phyloP scores from a whole-genome alignment of 2,113 vertebrate species.

The Malaclemys terrapin region DNA sequence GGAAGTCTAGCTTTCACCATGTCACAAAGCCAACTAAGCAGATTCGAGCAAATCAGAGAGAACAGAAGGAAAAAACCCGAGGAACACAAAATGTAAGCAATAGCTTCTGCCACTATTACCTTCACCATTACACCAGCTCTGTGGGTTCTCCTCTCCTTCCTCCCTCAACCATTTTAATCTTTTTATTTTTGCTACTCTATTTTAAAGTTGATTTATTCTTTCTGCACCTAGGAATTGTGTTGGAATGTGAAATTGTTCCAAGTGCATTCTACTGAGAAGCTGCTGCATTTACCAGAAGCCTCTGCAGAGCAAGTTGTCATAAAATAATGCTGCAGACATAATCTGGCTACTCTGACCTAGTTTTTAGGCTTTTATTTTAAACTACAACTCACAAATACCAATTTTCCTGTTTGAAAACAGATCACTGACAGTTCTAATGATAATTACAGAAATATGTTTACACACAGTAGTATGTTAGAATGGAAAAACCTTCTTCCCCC shows the following conservation, averaged over 20 bases:
- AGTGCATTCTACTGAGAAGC: background rate
- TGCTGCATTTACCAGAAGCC: rapidly evolving
- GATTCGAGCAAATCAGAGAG: background rate
- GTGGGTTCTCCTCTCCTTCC: background rate
- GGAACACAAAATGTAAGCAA: background rate
- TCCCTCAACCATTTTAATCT: background rate
- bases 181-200: background rate
- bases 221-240: background rate
- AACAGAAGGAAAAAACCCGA: background rate
- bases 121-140: background rate
- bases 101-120: rapidly evolving
- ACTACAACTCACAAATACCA: rapidly evolving
- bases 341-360: background rate
- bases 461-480: background rate
- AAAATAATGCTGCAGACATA: background rate
- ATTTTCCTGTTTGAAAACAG: background rate
- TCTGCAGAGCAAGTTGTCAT: rapidly evolving
- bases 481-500: rapidly evolving
- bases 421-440: rapidly evolving
- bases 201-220: background rate
- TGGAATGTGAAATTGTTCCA: rapidly evolving
- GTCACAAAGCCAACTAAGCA: background rate
- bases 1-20: constrained; percentile 20
- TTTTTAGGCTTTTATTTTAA: background rate
- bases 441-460: rapidly evolving